These are phyloP conservation scores for Acanthiza pusilla DNA, from an alignment of 2,797 vertebrate species.

Conservation along the genomic window DNA sequence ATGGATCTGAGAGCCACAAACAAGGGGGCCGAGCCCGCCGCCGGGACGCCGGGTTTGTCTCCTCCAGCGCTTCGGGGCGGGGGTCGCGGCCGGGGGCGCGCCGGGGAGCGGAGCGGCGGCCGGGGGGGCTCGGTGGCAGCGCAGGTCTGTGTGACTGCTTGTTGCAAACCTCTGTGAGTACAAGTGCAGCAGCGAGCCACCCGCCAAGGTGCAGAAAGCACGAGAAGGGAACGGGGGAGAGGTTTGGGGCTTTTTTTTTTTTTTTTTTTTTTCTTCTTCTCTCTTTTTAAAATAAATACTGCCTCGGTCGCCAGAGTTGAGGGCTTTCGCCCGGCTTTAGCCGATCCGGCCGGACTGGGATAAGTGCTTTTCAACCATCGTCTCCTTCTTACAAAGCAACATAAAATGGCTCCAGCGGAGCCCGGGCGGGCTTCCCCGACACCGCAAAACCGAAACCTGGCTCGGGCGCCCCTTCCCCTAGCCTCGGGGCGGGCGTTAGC, in stretches of 20 bases:
- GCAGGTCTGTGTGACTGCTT: slow-evolving; percentile 75
- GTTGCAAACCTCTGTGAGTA: slow-evolving; percentile 70
- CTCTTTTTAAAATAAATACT: slow-evolving; percentile 53
- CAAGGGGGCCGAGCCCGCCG: slow-evolving; percentile 65
- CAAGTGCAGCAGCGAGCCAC: slow-evolving; percentile 39
- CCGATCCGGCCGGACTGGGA: slow-evolving; percentile 53
- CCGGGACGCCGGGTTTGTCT: slow-evolving; percentile 67
- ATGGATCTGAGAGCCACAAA: slow-evolving; percentile 70
- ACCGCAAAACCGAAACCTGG: neutral
- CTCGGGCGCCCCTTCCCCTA: neutral
- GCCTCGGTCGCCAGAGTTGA: slow-evolving; percentile 47
- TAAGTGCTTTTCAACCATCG: slow-evolving; percentile 74
- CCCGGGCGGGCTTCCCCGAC: neutral
- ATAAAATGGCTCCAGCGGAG: slow-evolving; percentile 66
- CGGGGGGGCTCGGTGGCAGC: slow-evolving; percentile 49
- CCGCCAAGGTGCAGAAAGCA: slow-evolving; percentile 37
- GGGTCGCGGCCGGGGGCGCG: slow-evolving; percentile 57
- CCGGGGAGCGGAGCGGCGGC: slow-evolving; percentile 27
- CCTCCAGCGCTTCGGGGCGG: slow-evolving; percentile 61
- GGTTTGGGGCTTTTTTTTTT: neutral
- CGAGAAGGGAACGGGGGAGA: neutral
- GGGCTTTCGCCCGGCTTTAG: slow-evolving; percentile 56
- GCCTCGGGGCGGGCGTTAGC: neutral
- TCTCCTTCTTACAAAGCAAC: slow-evolving; percentile 29
- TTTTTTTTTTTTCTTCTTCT: neutral